phyloP scores from a whole-genome alignment of 1,140 invertebrate genomes.

The Drosophila chauvacae region DNA sequence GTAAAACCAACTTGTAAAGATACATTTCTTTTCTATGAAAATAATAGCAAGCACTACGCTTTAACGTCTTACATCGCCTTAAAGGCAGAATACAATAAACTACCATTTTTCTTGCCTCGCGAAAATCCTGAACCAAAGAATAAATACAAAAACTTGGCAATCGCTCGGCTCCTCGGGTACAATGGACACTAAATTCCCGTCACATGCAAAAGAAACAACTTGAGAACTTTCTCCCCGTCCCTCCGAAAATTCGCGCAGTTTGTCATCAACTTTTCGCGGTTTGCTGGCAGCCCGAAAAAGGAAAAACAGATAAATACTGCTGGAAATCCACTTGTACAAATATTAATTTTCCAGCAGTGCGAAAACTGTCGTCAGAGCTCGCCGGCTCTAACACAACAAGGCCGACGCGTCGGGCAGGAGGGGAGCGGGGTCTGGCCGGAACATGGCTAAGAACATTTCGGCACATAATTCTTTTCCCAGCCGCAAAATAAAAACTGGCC shows the following conservation, averaged over 20 bases:
- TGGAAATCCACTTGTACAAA: conserved; percentile 61
- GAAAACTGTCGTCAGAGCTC: conserved; percentile 52
- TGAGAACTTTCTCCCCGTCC: conserved; percentile 1
- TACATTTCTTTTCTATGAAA: neutral
- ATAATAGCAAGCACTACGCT: neutral
- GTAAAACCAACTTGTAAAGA: neutral
- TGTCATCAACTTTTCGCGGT: conserved; percentile 56
- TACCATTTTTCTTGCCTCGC: neutral
- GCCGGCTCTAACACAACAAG: conserved; percentile 24
- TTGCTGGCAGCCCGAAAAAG: conserved; percentile 21
- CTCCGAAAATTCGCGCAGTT: conserved; percentile 29
- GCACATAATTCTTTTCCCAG: conserved; percentile 62
- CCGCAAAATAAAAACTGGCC: conserved; percentile 56
- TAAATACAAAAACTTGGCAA: conserved; percentile 17
- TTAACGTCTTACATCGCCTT: neutral
- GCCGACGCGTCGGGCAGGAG: neutral
- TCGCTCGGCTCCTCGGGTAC: neutral
- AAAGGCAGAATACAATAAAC: neutral
- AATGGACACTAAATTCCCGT: conserved; percentile 49
- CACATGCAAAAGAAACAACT: conserved; percentile 43
- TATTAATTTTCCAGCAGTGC: conserved; percentile 63
- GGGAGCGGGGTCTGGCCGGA: conserved; percentile 23
- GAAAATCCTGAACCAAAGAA: conserved; percentile 8
- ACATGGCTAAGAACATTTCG: conserved; percentile 62
- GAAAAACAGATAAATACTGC: conserved; percentile 35